These are phyloP conservation scores for Adelges cooleyi DNA, from an alignment of 1,140 invertebrate genomes.

Conservation along the genomic window DNA sequence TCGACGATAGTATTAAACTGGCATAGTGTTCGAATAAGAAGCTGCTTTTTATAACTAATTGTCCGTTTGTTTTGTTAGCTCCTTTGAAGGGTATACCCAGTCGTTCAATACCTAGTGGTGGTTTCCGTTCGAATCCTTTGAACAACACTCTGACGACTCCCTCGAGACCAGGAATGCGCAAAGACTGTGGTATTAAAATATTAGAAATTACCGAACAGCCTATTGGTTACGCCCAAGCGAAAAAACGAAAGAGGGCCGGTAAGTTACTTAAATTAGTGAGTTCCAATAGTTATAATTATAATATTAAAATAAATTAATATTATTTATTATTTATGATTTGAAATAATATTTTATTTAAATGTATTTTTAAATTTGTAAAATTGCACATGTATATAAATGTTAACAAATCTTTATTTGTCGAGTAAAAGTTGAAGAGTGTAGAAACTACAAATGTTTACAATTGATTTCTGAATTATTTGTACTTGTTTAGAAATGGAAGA, in stretches of 20 bases:
- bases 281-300: too few species aligned
- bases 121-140: conserved; percentile 50
- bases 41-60: conserved; percentile 19
- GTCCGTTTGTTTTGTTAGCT: conserved; percentile 46
- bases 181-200: conserved; percentile 84
- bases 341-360: too few species aligned
- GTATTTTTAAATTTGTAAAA: too few species aligned
- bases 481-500: conserved; percentile 58
- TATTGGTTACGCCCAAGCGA: conserved; percentile 49
- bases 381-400: too few species aligned
- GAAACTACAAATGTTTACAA: too few species aligned
- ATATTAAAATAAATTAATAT: too few species aligned
- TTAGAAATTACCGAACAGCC: conserved; percentile 90
- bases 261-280: conserved; percentile 12
- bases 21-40: not conserved
- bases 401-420: too few species aligned
- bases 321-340: too few species aligned
- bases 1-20: conserved; percentile 9
- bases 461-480: too few species aligned
- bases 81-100: conserved; percentile 83
- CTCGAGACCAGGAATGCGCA: conserved; percentile 46
- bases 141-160: conserved; percentile 42
- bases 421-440: too few species aligned
- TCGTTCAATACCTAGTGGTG: conserved; percentile 51
- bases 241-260: conserved; percentile 53